Conservation (phyloP, 2,888 invertebrate genomes). For the Drosophila anomelani region DNA sequence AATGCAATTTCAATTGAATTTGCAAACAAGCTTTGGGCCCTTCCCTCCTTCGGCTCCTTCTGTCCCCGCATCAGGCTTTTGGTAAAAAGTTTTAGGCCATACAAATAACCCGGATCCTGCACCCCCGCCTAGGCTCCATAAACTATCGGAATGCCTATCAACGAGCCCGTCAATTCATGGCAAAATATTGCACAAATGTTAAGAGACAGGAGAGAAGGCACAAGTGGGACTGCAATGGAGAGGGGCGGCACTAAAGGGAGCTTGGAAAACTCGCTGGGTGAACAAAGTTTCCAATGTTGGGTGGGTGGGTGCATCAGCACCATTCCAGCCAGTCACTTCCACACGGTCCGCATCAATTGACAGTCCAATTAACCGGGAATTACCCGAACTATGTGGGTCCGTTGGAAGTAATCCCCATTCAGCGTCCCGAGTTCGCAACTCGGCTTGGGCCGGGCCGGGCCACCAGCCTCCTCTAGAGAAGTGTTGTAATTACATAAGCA, state of each 20-base stretch:
- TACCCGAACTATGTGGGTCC: constrained; percentile 42
- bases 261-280: constrained; percentile 9
- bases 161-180: constrained; percentile 48
- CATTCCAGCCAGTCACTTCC: not conserved
- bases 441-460: not conserved
- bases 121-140: not conserved
- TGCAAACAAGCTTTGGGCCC: constrained; percentile 37
- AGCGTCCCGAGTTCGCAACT: constrained; percentile 33
- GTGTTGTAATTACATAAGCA: constrained; percentile 40
- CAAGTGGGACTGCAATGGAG: not conserved
- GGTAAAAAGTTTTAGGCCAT: constrained; percentile 46
- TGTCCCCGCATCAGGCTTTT: constrained; percentile 6
- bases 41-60: not conserved
- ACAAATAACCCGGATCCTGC: constrained; percentile 27
- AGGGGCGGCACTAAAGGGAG: not conserved
- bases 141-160: constrained; percentile 36
- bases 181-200: constrained; percentile 45
- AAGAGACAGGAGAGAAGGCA: constrained; percentile 25
- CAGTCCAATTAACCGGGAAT: constrained; percentile 47
- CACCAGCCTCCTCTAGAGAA: constrained; percentile 8
- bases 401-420: constrained; percentile 43
- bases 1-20: constrained; percentile 69
- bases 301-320: not conserved
- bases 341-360: constrained; percentile 27
- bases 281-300: constrained; percentile 32